Conservation (phyloP, 2,797 vertebrate genomes). For the Garrulus glandarius region DNA sequence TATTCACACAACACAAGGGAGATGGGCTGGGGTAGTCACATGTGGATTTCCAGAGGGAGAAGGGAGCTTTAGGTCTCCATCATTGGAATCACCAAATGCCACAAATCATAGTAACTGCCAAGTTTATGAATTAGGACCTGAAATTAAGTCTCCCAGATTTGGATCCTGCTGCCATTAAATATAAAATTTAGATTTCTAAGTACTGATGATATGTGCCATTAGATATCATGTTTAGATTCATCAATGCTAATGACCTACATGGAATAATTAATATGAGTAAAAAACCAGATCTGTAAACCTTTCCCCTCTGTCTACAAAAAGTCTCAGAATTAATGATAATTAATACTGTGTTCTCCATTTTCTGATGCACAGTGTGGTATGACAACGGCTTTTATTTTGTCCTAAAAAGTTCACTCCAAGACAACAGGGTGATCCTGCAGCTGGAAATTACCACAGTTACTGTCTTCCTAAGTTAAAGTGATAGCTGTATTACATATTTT, state of each 20-base stretch:
- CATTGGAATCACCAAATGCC: constrained; percentile 18
- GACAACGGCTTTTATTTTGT: background rate
- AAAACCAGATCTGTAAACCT: background rate
- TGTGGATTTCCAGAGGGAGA: constrained; percentile 3
- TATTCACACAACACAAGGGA: background rate
- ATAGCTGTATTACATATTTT: background rate
- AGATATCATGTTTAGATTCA: background rate
- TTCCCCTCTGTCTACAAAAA: background rate
- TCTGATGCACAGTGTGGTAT: background rate
- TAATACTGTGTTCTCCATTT: background rate
- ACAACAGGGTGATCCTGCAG: background rate
- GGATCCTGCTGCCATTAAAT: background rate
- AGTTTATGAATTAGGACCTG: constrained; percentile 4
- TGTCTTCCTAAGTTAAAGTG: background rate
- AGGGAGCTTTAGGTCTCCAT: background rate
- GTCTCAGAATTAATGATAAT: background rate
- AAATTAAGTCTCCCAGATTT: background rate
- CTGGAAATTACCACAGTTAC: background rate
- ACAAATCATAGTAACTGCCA: constrained; percentile 31
- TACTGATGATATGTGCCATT: background rate
- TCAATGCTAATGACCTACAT: background rate
- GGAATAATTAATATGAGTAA: background rate
- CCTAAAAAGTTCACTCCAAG: background rate
- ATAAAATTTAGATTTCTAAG: background rate
- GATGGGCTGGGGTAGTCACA: background rate